Percentiles rank a stretch among this genome's conserved stretches.
Evolutionary conservation across 2,888 invertebrate species (phyloP).

Genomic region (Heliconius sara): DNA sequence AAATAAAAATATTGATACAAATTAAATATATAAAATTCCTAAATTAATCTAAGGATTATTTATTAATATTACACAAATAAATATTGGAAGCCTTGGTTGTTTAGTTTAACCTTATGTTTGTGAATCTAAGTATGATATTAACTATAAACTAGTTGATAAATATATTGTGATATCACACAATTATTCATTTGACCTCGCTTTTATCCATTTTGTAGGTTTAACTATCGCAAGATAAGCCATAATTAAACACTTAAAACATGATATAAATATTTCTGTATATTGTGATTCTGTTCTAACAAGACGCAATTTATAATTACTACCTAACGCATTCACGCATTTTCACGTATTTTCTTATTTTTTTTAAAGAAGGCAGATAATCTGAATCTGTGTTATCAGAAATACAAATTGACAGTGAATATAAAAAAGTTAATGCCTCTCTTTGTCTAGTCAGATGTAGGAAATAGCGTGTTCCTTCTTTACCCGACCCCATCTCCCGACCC

Average conservation of each 20-base stretch:
- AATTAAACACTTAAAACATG: neutral
- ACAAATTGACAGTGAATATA: too few relatives aligned
- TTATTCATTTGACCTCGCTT: constrained; percentile 12
- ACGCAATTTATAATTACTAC: neutral
- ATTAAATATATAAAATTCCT: neutral
- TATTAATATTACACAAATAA: neutral
- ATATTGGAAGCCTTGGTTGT: neutral
- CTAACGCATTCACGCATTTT: neutral
- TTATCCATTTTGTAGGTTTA: constrained; percentile 7
- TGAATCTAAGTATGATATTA: constrained; percentile 3
- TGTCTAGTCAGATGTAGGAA: too few relatives aligned
- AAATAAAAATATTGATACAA: neutral
- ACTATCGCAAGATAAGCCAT: constrained; percentile 1
- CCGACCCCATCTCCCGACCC: too few relatives aligned
- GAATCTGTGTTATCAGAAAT: neutral
- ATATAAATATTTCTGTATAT: neutral
- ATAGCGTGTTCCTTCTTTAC: too few relatives aligned
- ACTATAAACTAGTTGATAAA: constrained; percentile 7
- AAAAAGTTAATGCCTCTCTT: too few relatives aligned
- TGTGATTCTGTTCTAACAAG: neutral
- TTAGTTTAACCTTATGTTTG: constrained; percentile 10
- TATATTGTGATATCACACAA: neutral
- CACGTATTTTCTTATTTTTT: neutral
- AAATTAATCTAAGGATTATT: neutral
- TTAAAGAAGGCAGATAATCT: too few relatives aligned